These are phyloP conservation scores for Laticauda colubrina DNA, from an alignment of 2,113 vertebrate genomes.

Conservation along the genomic window DNA sequence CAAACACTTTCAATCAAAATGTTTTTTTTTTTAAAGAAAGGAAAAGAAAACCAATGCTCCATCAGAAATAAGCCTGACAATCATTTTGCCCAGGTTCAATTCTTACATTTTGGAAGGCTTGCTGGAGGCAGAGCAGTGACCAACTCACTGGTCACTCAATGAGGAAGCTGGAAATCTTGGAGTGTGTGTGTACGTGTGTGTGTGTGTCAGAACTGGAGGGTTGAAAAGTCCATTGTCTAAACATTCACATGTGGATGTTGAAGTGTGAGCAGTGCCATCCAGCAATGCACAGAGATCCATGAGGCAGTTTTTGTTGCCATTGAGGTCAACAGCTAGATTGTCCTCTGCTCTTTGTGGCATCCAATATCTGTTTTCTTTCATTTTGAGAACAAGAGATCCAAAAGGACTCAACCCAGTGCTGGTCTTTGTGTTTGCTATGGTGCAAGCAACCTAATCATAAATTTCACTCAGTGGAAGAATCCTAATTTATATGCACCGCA, in stretches of 20 bases:
- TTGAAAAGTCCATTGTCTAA: neutral
- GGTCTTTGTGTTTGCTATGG: slow-evolving; percentile 27
- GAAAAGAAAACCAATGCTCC: neutral
- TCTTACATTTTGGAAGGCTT: neutral
- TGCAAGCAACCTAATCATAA: slow-evolving; percentile 51
- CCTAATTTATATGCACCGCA: slow-evolving; percentile 60
- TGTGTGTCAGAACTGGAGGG: neutral
- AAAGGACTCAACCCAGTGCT: slow-evolving; percentile 33
- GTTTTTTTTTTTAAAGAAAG: no score
- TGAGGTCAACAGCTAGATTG: neutral
- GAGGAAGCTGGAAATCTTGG: neutral
- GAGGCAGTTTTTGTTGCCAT: neutral
- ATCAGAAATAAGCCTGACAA: neutral
- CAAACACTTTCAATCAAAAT: neutral
- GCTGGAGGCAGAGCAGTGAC: neutral
- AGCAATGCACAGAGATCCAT: neutral
- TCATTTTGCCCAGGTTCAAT: no score
- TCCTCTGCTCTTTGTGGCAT: neutral
- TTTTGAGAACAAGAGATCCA: slow-evolving; percentile 17
- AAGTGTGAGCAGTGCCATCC: neutral
- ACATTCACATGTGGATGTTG: neutral
- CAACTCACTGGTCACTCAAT: neutral
- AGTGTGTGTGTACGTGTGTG: no score
- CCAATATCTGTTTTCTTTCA: neutral
- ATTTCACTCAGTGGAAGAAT: slow-evolving; percentile 41